Evolutionary conservation across 1,140 invertebrate genomes (phyloP).

Genomic region (Sminthurinus signatus): DNA sequence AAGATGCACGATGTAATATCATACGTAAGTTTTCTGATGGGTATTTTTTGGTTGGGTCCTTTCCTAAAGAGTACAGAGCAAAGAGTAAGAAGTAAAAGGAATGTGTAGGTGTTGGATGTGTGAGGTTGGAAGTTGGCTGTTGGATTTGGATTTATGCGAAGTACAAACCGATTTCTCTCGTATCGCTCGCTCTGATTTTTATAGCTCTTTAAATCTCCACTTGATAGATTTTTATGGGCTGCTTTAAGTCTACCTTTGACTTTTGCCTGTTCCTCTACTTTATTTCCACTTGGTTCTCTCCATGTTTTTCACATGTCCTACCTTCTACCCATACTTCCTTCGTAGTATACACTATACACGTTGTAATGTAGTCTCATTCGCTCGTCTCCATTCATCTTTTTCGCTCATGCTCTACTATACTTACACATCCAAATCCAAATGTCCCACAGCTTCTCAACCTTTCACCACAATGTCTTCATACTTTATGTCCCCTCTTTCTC

Average conservation of each 20-base stretch:
- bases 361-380: background rate
- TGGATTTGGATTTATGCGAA: constrained; percentile 18
- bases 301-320: no score
- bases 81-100: constrained; percentile 17
- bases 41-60: no score
- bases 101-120: constrained; percentile 22
- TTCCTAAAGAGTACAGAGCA: background rate
- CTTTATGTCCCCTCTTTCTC: no score
- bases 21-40: no score
- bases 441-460: background rate
- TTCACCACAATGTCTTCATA: background rate
- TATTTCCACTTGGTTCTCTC: background rate
- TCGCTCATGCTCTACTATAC: background rate
- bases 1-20: no score
- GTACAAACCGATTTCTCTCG: constrained; percentile 11
- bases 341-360: constrained; percentile 13
- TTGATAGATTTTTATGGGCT: constrained; percentile 33
- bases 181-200: constrained; percentile 28
- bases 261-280: constrained; percentile 7
- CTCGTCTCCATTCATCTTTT: background rate
- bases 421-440: background rate
- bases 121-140: constrained; percentile 7
- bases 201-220: constrained; percentile 32
- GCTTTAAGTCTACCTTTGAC: constrained; percentile 24
- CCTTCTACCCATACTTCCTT: no score